Evolutionary conservation across 2,113 vertebrate species (phyloP).

Genomic region (Chrysochloris asiatica): DNA sequence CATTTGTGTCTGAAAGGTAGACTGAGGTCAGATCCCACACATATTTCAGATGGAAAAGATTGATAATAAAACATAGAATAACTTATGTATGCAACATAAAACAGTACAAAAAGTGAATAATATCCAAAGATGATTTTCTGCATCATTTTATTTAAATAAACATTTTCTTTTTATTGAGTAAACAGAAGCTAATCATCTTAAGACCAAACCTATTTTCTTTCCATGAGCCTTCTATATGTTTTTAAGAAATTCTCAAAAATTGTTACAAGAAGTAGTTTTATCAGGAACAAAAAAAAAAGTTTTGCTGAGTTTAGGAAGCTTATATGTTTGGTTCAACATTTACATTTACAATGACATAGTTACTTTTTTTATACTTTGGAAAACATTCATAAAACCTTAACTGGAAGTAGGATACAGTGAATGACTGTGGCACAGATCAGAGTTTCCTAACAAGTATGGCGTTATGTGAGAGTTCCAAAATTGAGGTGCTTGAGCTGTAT

Average conservation of each 20-base stretch:
- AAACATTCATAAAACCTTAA: conserved; percentile 22
- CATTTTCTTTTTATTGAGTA: too few species aligned
- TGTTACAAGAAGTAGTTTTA: not conserved
- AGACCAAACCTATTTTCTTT: not conserved
- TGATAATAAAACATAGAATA: too few species aligned
- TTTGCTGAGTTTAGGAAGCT: conserved; percentile 13
- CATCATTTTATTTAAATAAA: too few species aligned
- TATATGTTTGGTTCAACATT: not conserved
- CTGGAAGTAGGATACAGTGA: not conserved
- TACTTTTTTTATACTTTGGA: not conserved
- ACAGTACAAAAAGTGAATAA: too few species aligned
- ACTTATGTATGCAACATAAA: too few species aligned
- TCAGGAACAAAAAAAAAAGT: not conserved
- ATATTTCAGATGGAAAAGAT: not conserved
- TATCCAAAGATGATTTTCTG: too few species aligned
- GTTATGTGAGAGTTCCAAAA: too few species aligned
- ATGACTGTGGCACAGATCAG: not conserved
- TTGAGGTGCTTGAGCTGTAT: too few species aligned
- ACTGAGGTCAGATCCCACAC: not conserved
- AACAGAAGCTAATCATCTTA: too few species aligned
- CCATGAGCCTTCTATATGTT: not conserved
- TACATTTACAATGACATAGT: not conserved
- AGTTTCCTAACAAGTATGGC: too few species aligned
- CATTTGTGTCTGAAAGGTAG: not conserved
- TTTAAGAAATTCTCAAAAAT: not conserved